Base-by-base conservation (phyloP, 1,140 invertebrate genomes). In the Cotesia typhae region DNA sequence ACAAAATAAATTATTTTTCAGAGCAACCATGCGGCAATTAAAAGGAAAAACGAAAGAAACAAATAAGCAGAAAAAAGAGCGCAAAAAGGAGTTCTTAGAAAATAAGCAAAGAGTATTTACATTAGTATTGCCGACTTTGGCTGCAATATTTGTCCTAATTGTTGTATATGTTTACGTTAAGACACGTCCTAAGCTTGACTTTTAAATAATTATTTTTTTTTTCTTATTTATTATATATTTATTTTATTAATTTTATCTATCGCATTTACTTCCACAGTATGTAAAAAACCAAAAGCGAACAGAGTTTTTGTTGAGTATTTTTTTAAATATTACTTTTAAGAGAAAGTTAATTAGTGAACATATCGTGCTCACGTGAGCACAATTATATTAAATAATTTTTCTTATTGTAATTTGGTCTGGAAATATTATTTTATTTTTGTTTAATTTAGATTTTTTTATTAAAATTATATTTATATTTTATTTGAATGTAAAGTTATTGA, bases 31-130 rank as follows among this genome's bases (percentile, higher is more conserved):
- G 94, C 89, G 92, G 63, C 93, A 94, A 79, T 85, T 94, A 28
- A 95, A 94, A 83, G 91, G 92, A 67, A 92, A 92, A 84, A 90
- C 91, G 36, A 95, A 95, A 86, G 93, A 95, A 87, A 93, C 91
- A 0, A 90, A 91, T n/a, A 93, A 92, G 82, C 93, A 96, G 82
- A 94, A 94, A 80, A 91, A 92, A 71, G 92, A 95, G 77, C 88
- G 94, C 35, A 94, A 93, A 84, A 92, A 92, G 81, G 94, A 95
- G 75, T 94, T 94, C 78, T 84, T 92, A 4, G 91, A 94, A 82
- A 92, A 92, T 75, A 92, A 94, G 75, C 91, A 92, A 78, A 90
- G 93, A 80, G 87, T 93, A 4, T 90, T 92, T 75, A 94, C 93
- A 0, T 86, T 95, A 51, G 94, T 92, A 28, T 80, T 95, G 72